These are phyloP conservation scores for Tineola bisselliella DNA, from an alignment of 2,888 invertebrate genomes.

Conservation along the genomic window DNA sequence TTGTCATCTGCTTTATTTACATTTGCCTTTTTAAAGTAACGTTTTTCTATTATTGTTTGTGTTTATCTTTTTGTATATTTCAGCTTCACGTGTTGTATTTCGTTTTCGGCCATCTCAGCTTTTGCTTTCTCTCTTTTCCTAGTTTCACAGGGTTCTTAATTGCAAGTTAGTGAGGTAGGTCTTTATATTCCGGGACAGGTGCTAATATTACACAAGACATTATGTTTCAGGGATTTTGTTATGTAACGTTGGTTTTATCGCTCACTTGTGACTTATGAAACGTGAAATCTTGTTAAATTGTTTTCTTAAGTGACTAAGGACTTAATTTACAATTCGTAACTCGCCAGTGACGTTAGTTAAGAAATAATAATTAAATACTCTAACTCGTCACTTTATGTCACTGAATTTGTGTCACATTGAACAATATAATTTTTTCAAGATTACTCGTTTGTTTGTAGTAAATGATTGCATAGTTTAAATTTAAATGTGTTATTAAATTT, in stretches of 20 bases:
- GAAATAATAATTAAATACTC: too few relatives aligned
- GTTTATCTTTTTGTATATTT: background rate
- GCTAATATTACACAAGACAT: background rate
- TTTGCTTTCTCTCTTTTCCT: constrained; percentile 1
- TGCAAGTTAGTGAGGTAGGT: background rate
- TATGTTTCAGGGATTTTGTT: constrained; percentile 6
- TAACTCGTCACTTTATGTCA: too few relatives aligned
- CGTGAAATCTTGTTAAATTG: background rate
- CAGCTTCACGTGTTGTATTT: constrained; percentile 17
- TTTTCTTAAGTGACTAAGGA: background rate
- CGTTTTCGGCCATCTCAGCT: constrained; percentile 19
- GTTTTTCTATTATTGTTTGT: too few relatives aligned
- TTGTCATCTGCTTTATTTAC: too few relatives aligned
- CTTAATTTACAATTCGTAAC: background rate
- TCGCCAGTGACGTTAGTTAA: too few relatives aligned
- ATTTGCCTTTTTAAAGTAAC: too few relatives aligned
- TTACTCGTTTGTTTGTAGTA: background rate
- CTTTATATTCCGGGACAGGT: background rate
- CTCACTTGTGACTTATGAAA: too few relatives aligned
- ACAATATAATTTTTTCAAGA: too few relatives aligned
- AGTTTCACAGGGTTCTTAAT: background rate
- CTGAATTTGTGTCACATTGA: too few relatives aligned
- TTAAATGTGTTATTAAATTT: constrained; percentile 36
- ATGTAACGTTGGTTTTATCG: background rate
- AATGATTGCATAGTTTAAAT: constrained; percentile 14